Conservation (phyloP, 2,888 invertebrate species). For the Lasioglossum villosulum region DNA sequence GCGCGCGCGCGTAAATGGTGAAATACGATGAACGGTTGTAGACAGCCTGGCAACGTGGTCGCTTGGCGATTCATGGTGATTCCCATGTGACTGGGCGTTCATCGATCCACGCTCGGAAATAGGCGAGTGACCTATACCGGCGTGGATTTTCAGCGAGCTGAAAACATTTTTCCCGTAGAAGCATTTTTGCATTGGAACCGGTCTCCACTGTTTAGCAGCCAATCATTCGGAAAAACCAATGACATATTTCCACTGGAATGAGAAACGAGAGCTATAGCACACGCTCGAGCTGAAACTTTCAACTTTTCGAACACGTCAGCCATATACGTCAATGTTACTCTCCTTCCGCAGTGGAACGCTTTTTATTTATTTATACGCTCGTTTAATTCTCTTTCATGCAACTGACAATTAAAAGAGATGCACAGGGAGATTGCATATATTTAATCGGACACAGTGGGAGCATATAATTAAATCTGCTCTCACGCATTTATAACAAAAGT, state of each 20-base stretch:
- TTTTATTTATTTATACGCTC: not conserved
- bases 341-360: not conserved
- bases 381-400: not conserved
- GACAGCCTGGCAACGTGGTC: slow-evolving; percentile 48
- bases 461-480: not conserved
- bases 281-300: not conserved
- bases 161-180: slow-evolving; percentile 26
- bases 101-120: slow-evolving; percentile 57
- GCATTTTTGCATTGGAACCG: not conserved
- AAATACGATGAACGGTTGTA: slow-evolving; percentile 42
- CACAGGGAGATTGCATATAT: not conserved
- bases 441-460: not conserved
- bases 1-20: slow-evolving; percentile 31
- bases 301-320: not conserved
- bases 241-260: not conserved
- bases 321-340: not conserved
- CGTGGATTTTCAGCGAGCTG: slow-evolving; percentile 36
- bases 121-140: slow-evolving; percentile 50
- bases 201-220: not conserved
- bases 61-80: slow-evolving; percentile 54
- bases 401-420: not conserved
- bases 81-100: slow-evolving; percentile 59
- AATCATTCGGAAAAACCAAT: slow-evolving; percentile 20
- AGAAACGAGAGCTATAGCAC: not conserved
- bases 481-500: not conserved